Percentiles rank a stretch among this genome's conserved stretches.
Conservation (phyloP, 2,113 vertebrate species). For the Brachionichthys hirsutus region DNA sequence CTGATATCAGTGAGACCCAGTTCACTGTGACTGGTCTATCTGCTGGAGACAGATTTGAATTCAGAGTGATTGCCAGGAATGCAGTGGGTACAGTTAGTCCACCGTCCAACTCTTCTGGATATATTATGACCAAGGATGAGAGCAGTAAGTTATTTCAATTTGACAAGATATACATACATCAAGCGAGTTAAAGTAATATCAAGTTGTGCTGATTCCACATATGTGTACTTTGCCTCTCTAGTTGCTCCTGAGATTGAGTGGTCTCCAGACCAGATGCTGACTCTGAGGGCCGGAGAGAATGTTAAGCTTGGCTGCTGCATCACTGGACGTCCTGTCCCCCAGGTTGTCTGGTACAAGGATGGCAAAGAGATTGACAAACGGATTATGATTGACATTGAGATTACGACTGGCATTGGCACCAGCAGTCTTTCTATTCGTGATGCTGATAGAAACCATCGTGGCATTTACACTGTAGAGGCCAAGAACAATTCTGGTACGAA, state of each 20-base stretch:
- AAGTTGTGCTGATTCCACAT: neutral
- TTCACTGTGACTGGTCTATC: slow-evolving; percentile 92
- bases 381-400: slow-evolving; percentile 83
- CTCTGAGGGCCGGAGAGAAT: slow-evolving; percentile 90
- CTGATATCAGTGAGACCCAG: slow-evolving; percentile 90
- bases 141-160: slow-evolving; percentile 80
- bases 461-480: slow-evolving; percentile 91
- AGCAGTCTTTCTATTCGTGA: slow-evolving; percentile 92
- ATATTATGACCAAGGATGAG: slow-evolving; percentile 98
- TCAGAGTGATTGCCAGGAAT: slow-evolving; percentile 95
- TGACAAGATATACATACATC: neutral
- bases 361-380: slow-evolving; percentile 92
- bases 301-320: slow-evolving; percentile 86
- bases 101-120: slow-evolving; percentile 93
- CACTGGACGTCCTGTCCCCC: slow-evolving; percentile 90
- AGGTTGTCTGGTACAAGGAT: slow-evolving; percentile 92
- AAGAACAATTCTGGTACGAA: slow-evolving; percentile 90
- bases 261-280: slow-evolving; percentile 85
- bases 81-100: slow-evolving; percentile 96
- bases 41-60: slow-evolving; percentile 93
- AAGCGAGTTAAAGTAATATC: neutral
- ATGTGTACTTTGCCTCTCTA: slow-evolving; percentile 51
- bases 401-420: slow-evolving; percentile 86
- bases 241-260: slow-evolving; percentile 93
- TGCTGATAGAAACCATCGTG: slow-evolving; percentile 88